These are phyloP conservation scores for Syngnathus scovelli DNA, from an alignment of 2,113 vertebrate species.

Conservation along the genomic window DNA sequence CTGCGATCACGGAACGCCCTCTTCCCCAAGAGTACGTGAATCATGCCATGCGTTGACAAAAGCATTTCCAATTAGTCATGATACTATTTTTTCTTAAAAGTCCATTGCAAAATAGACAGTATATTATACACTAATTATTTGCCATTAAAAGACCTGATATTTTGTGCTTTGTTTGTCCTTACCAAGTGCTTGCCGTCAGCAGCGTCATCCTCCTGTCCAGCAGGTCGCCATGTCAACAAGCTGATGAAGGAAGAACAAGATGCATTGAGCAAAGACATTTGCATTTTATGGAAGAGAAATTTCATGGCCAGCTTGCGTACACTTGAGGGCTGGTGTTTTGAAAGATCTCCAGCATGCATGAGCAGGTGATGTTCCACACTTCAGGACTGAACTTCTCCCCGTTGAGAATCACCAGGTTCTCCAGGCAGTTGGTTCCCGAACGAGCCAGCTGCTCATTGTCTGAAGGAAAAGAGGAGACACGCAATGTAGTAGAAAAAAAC, in stretches of 20 bases:
- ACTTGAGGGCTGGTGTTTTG: conserved; percentile 84
- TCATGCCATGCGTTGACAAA: background rate
- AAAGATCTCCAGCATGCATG: conserved; percentile 96
- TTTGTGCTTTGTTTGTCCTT: conserved; percentile 47
- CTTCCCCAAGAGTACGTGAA: background rate
- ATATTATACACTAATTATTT: too few species aligned
- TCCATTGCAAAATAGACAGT: background rate
- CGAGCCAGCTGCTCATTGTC: conserved; percentile 96
- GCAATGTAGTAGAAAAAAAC: background rate
- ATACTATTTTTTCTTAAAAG: background rate
- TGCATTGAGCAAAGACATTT: background rate
- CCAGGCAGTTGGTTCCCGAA: conserved; percentile 95
- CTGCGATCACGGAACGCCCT: background rate
- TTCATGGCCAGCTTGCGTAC: conserved; percentile 43
- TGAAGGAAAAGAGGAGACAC: conserved; percentile 43
- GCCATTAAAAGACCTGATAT: too few species aligned
- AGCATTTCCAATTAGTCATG: background rate
- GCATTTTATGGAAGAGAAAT: background rate
- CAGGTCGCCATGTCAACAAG: conserved; percentile 90
- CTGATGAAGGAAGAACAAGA: conserved; percentile 64
- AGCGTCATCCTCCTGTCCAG: conserved; percentile 85
- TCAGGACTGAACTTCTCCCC: conserved; percentile 91
- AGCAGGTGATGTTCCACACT: conserved; percentile 92
- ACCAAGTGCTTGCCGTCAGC: conserved; percentile 83
- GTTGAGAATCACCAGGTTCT: conserved; percentile 94